Percentiles rank a stretch among this genome's conserved stretches.
Conservation (phyloP, 1,140 invertebrate genomes). For the Galleria mellonella region DNA sequence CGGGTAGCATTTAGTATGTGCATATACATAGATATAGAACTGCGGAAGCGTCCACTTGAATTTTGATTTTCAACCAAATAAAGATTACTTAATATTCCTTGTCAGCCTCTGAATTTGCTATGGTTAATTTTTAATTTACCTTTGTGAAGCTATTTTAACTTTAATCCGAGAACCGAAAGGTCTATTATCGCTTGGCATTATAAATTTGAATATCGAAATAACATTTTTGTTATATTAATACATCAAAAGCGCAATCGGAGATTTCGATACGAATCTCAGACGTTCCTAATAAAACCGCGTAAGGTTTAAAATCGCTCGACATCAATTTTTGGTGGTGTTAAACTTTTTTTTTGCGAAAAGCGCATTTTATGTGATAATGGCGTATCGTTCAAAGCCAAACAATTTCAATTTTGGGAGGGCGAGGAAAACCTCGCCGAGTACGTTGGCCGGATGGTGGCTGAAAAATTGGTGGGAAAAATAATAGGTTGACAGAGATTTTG, state of each 20-base stretch:
- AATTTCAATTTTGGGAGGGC: constrained; percentile 3
- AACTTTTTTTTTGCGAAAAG: not conserved
- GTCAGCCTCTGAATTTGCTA: not conserved
- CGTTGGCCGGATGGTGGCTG: too few relatives aligned
- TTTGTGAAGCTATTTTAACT: not conserved
- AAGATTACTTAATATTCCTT: not conserved
- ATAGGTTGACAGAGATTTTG: too few relatives aligned
- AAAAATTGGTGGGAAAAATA: too few relatives aligned
- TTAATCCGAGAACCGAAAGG: not conserved
- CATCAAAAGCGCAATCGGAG: not conserved
- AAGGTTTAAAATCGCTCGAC: too few relatives aligned
- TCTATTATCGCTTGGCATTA: not conserved
- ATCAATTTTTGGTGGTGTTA: too few relatives aligned
- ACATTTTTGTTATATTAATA: not conserved
- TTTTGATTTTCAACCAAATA: not conserved
- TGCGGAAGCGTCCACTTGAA: not conserved
- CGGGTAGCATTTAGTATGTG: too few relatives aligned
- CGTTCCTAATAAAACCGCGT: too few relatives aligned
- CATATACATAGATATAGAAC: not conserved
- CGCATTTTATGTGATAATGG: constrained; percentile 3
- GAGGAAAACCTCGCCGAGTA: not conserved
- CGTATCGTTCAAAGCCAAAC: constrained; percentile 1
- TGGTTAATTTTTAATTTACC: not conserved
- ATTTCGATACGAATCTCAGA: too few relatives aligned
- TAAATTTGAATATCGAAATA: not conserved